These are phyloP conservation scores for Callionymus lyra DNA, from an alignment of 2,113 vertebrate genomes.

Conservation along the genomic window DNA sequence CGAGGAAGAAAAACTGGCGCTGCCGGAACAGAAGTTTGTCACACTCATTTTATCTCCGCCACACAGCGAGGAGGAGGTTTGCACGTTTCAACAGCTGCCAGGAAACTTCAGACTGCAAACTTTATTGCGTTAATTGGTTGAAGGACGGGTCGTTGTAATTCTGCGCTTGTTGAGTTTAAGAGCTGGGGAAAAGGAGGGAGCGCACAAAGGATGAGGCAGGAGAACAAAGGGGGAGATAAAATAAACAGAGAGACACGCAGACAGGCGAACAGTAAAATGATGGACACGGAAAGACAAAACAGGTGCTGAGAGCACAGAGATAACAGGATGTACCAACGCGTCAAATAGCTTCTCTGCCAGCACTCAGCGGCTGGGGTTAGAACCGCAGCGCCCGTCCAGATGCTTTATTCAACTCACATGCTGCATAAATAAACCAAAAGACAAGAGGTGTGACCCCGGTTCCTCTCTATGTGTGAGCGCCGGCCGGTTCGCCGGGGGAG, in stretches of 20 bases:
- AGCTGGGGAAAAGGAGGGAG: slow-evolving; percentile 4
- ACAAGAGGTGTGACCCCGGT: slow-evolving; percentile 10
- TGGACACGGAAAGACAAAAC: slow-evolving; percentile 17
- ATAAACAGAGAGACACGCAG: slow-evolving; percentile 13
- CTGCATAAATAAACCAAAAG: slow-evolving; percentile 33
- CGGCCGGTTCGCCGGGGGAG: slow-evolving; percentile 12
- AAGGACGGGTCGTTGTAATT: slow-evolving; percentile 14
- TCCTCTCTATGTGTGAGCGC: too few relatives aligned
- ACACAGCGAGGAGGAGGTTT: slow-evolving; percentile 22
- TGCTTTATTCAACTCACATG: slow-evolving; percentile 38
- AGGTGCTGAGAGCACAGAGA: slow-evolving; percentile 10
- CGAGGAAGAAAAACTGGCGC: slow-evolving; percentile 40
- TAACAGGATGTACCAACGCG: not conserved
- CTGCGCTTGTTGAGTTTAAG: slow-evolving; percentile 24
- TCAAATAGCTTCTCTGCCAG: slow-evolving; percentile 17
- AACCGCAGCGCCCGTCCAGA: slow-evolving; percentile 14
- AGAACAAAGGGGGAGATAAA: slow-evolving; percentile 20
- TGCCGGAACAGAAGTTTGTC: slow-evolving; percentile 19
- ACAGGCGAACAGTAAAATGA: slow-evolving; percentile 17
- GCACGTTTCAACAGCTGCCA: slow-evolving; percentile 9
- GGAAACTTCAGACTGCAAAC: slow-evolving; percentile 19
- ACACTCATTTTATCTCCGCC: slow-evolving; percentile 17
- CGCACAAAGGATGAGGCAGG: slow-evolving; percentile 6
- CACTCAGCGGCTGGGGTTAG: slow-evolving; percentile 11
- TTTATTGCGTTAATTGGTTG: slow-evolving; percentile 10